Percentiles rank a stretch among this genome's conserved stretches.
Conservation (phyloP, 2,797 vertebrate species). For the Gephyroberyx darwinii region DNA sequence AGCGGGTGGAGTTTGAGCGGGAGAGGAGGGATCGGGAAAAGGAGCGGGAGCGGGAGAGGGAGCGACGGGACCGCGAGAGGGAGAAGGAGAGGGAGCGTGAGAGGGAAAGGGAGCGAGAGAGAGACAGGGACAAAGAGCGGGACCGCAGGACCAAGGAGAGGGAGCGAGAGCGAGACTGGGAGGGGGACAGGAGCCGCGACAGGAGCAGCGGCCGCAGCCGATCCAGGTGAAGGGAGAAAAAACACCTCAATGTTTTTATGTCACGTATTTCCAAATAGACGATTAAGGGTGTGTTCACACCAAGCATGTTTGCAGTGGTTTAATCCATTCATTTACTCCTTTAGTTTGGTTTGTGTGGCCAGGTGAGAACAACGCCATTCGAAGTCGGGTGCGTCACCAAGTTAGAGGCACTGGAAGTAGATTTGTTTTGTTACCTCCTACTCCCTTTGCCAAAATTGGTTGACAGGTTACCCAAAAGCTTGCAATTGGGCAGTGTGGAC, state of each 20-base stretch:
- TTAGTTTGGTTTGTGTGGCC: no score
- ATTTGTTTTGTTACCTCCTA: no score
- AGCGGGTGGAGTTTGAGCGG: constrained; percentile 87
- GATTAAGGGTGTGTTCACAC: no score
- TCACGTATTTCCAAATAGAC: neutral
- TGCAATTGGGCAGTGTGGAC: no score
- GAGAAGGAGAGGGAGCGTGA: constrained; percentile 81
- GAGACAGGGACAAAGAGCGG: constrained; percentile 68
- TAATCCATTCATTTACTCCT: no score
- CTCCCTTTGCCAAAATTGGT: no score
- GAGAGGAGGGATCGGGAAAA: constrained; percentile 83
- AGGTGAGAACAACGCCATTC: no score
- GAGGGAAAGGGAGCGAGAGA: constrained; percentile 81
- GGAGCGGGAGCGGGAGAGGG: constrained; percentile 83
- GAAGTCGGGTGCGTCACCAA: no score
- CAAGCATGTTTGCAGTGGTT: no score
- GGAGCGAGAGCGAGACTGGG: constrained; percentile 82
- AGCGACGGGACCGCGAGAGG: constrained; percentile 83
- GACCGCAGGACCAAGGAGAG: constrained; percentile 83
- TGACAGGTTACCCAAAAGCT: no score
- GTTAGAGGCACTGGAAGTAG: no score
- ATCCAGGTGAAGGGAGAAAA: constrained; percentile 85
- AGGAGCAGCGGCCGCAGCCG: constrained; percentile 84
- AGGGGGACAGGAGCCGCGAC: constrained; percentile 78
- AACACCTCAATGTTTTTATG: no score